These are phyloP conservation scores for Macrotis lagotis DNA, from an alignment of 2,113 vertebrate species.

Conservation along the genomic window DNA sequence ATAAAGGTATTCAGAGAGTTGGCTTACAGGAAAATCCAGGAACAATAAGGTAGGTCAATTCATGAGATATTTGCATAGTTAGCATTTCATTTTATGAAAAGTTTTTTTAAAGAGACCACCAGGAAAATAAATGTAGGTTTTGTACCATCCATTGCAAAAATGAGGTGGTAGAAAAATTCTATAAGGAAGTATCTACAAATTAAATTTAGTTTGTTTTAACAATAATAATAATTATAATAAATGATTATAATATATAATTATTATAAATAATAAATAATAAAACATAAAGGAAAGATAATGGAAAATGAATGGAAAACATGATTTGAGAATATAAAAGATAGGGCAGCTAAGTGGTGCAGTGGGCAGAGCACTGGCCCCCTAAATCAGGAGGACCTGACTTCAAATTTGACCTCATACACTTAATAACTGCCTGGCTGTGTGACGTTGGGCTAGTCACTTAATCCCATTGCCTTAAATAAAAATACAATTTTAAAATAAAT, in stretches of 20 bases:
- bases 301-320: not conserved
- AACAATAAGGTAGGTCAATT: not conserved
- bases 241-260: no score
- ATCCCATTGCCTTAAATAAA: no score
- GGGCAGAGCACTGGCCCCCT: no score
- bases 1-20: not conserved
- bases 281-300: not conserved
- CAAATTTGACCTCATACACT: no score
- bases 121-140: not conserved
- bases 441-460: no score
- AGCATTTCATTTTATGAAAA: not conserved
- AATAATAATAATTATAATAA: no score
- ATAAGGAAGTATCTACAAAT: not conserved
- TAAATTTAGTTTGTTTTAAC: not conserved
- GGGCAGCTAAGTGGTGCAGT: no score
- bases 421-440: no score
- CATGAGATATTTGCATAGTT: not conserved
- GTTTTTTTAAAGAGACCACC: not conserved
- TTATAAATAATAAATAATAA: no score
- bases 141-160: not conserved
- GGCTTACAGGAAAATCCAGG: not conserved
- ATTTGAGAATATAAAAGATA: no score
- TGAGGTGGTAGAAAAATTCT: not conserved
- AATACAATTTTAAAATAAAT: no score
- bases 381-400: no score